Conservation (phyloP, 2,888 invertebrate genomes). For the Colostygia pectinataria region DNA sequence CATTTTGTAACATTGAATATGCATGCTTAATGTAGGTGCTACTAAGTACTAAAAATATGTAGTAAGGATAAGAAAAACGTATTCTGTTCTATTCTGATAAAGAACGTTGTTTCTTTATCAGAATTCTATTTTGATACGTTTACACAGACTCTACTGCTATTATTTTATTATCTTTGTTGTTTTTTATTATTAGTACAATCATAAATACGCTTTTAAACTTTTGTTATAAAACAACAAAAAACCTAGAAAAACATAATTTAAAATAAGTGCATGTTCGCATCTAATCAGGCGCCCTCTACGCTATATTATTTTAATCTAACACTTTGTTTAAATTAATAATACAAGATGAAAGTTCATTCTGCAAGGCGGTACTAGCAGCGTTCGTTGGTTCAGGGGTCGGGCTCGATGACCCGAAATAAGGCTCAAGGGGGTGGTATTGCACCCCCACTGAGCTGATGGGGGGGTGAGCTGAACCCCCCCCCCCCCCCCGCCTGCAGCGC, state of each 20-base stretch:
- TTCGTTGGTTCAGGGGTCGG: conserved; percentile 67
- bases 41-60: too few relatives aligned
- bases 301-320: conserved; percentile 49
- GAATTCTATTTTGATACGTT: too few relatives aligned
- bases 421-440: conserved; percentile 69
- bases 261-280: conserved; percentile 28
- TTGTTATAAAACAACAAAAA: neutral
- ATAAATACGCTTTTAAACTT: neutral
- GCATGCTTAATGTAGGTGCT: too few relatives aligned
- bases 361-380: conserved; percentile 70
- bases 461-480: too few relatives aligned
- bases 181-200: too few relatives aligned
- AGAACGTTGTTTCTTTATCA: too few relatives aligned
- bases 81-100: too few relatives aligned
- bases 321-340: conserved; percentile 68
- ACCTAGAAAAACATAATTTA: conserved; percentile 12
- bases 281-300: conserved; percentile 36
- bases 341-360: conserved; percentile 73
- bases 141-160: too few relatives aligned
- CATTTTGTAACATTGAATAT: too few relatives aligned
- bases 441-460: conserved; percentile 51
- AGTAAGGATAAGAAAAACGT: too few relatives aligned
- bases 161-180: too few relatives aligned
- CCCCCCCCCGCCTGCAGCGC: conserved; percentile 45
- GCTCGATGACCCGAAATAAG: conserved; percentile 83